Base-by-base conservation (phyloP, 2,113 vertebrate genomes). In the Petaurus breviceps region DNA sequence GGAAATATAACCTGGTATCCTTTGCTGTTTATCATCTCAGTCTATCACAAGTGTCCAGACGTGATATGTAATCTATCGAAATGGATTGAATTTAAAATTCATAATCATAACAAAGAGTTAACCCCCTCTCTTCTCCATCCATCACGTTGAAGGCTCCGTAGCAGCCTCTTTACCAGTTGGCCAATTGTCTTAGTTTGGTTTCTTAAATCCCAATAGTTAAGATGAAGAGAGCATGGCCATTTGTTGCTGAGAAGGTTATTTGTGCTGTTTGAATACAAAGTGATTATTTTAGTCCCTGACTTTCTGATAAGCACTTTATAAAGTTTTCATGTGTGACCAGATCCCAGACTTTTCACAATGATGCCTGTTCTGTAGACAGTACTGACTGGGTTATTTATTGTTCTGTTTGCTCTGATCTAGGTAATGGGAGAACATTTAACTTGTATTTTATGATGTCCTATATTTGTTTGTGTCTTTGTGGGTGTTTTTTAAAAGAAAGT, bases 191-290 rank as follows among this genome's bases (percentile, higher is more conserved):
- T 93, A 89, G 55, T 92, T 94, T 51, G 94, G 57, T 97, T 95
- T 97, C 96, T 97, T 55, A 1, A 91, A 94, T 90, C 68, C 89
- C 12, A 25, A 24, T 94, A 97, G 96, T 92, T 26, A 54, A 97
- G 97, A 97, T 97, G 94, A 91, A 49, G 84, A 92, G 95, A 96
- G 91, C 94, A 96, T 95, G 97, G 90, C 92, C 37, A 7, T 93
- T 55, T 95, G 94, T 98, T 98, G 97, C 97, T 93, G 96, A 46
- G 91, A 96, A 97, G 96, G 91, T 97, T 97, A 97, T 97, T 97
- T 97, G 97, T 96, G 92, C 3, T 28, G 94, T 95, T 92, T 96
- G 95, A 97, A 97, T 97, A 97, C 98, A 97, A 97, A 97, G 95
- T 90, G 57, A 94, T 91, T 93, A 95, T 95, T 97, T 96, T 1